Base-by-base conservation (phyloP, 2,888 invertebrate species). In the Lasioglossum vierecki region DNA sequence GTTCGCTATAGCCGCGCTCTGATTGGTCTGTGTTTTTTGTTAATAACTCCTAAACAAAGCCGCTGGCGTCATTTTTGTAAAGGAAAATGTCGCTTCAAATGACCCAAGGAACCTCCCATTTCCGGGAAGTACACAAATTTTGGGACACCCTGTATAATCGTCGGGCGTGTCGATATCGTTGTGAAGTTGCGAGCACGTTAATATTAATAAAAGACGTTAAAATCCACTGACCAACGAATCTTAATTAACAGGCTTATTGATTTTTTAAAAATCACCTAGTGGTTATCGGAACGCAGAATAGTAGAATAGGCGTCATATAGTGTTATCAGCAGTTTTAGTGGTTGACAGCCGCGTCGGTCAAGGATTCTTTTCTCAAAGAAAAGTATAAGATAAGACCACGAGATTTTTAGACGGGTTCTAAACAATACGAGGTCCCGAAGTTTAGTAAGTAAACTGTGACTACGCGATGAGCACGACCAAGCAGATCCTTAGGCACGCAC, bases 401-500 rank as follows among this genome's bases (percentile, higher is more conserved):
- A 66, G 71, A 77, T 80, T 75, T 86, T 82, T 80, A 68, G 26
- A 35, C 57, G 41, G 63, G 11, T 46, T 41, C 79, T 9, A 53
- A 22, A 66, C 18, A 66, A 66, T 8, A 35, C 26, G 22, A 76
- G 11, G 9, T 15, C 53, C 74, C 78, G 44, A 49, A 90, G 90
- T 93, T 92, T 89, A 92, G 89, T 76, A 86, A 85, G 88, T 92
- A 90, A 93, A 92, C 86, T 89, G 88, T 87, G 87, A 89, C 88
- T 88, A 86, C 79, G 80, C 88, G 44, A 75, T 35, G 26, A 78
- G 70, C 53, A 57, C 66, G 76, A 72, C 78, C 84, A 80, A 88
- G 88, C 83, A 85, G 83, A 88, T 89, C 88, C 93, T 94, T 93
- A 90, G 91, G 92, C 93, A 94, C 93, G 92, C 92, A 93, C 93